phyloP scores from a whole-genome alignment of 2,888 invertebrate genomes.

The Conomelus anceps region DNA sequence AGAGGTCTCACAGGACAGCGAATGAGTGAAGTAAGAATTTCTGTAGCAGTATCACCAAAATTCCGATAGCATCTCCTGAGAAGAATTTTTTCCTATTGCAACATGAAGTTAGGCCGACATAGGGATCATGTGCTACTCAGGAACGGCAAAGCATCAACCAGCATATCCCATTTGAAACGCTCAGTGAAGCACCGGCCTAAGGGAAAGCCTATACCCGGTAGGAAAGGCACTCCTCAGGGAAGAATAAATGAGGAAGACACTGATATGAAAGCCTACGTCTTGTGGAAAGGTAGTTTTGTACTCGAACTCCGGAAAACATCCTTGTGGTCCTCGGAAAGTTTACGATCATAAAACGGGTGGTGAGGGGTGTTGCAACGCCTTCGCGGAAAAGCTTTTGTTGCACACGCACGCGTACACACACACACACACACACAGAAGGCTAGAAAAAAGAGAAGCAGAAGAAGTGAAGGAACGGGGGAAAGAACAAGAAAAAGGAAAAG shows the following conservation, averaged over 20 bases:
- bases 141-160: background rate
- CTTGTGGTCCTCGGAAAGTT: background rate
- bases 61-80: background rate
- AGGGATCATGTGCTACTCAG: background rate
- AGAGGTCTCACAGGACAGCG: too few relatives aligned
- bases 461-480: too few relatives aligned
- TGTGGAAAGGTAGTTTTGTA: background rate
- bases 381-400: background rate
- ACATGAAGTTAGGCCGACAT: background rate
- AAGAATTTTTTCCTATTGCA: background rate
- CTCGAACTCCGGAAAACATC: background rate
- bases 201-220: background rate
- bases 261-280: background rate
- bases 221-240: background rate
- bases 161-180: background rate
- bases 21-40: background rate
- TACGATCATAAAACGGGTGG: background rate
- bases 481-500: too few relatives aligned
- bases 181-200: background rate
- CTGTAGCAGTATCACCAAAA: background rate
- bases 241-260: background rate
- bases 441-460: too few relatives aligned
- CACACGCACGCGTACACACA: background rate
- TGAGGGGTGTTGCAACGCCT: background rate
- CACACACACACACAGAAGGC: too few relatives aligned